Percentiles rank a stretch among this genome's conserved stretches.
These are phyloP conservation scores for Chydorus sphaericus DNA, from an alignment of 2,888 invertebrate species.

Conservation along the genomic window DNA sequence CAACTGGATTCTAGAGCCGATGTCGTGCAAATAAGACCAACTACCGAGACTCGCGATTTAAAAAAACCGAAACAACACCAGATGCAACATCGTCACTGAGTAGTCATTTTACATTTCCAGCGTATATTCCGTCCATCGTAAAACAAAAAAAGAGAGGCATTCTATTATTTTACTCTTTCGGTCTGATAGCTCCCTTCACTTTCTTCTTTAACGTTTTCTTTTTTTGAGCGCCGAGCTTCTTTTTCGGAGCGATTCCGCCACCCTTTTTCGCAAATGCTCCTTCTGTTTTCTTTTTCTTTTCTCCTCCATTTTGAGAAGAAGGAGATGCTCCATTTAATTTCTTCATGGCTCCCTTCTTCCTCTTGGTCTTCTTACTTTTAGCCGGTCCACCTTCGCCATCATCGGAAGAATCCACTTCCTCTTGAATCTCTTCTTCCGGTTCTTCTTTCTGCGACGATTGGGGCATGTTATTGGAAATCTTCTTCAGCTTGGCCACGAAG, in stretches of 20 bases:
- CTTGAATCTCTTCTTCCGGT: constrained; percentile 15
- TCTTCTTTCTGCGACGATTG: constrained; percentile 14
- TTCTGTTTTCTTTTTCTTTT: neutral
- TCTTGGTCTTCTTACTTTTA: neutral
- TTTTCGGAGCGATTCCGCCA: neutral
- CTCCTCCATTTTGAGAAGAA: neutral
- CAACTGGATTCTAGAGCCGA: too few species aligned
- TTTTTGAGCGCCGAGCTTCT: neutral
- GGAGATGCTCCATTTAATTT: neutral
- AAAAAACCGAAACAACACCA: too few species aligned
- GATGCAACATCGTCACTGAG: too few species aligned
- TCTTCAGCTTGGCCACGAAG: constrained; percentile 94
- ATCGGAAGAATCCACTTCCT: neutral
- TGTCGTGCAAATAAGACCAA: too few species aligned
- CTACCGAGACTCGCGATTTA: too few species aligned
- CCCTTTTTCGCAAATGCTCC: neutral
- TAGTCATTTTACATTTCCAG: too few species aligned
- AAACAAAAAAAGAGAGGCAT: too few species aligned
- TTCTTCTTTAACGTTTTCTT: neutral
- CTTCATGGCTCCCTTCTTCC: neutral
- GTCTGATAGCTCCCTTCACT: neutral
- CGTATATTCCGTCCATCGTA: too few species aligned
- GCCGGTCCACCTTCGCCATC: neutral
- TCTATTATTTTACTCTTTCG: too few species aligned
- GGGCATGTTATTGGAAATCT: constrained; percentile 67